Evolutionary conservation across 2,113 vertebrate species (phyloP).

Genomic region (Eublepharis macularius): DNA sequence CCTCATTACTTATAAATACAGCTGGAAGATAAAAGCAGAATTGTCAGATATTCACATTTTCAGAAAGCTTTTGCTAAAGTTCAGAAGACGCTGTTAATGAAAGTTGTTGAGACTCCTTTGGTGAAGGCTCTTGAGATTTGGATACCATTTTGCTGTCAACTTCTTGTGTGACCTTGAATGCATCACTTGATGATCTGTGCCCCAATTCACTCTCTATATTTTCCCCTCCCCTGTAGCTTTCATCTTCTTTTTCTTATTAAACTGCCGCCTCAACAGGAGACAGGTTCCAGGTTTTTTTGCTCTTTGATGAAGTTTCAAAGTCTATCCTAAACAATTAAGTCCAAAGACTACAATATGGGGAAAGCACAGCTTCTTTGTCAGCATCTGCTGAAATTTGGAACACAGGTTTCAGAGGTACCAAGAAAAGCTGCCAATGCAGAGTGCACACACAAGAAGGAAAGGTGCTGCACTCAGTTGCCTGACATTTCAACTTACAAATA

Average conservation of each 20-base stretch:
- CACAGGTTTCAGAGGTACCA: not conserved
- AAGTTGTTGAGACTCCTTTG: not conserved
- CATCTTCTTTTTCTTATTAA: slow-evolving; percentile 9
- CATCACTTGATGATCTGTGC: not conserved
- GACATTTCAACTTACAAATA: slow-evolving; percentile 54
- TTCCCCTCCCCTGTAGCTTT: not conserved
- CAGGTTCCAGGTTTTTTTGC: not conserved
- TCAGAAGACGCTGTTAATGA: not conserved
- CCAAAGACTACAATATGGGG: slow-evolving; percentile 6
- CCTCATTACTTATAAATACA: slow-evolving; percentile 10
- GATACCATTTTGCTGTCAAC: not conserved
- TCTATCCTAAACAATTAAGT: slow-evolving; percentile 15
- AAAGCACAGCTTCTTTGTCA: not conserved
- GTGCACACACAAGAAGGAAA: not conserved
- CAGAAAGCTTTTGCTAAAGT: slow-evolving; percentile 9
- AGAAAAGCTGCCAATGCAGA: not conserved
- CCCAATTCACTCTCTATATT: not conserved
- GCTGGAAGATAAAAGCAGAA: slow-evolving; percentile 9
- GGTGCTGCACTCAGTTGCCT: slow-evolving; percentile 20
- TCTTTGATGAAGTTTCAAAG: slow-evolving; percentile 2
- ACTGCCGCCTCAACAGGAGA: not conserved
- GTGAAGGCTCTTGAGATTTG: not conserved
- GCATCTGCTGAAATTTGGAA: not conserved
- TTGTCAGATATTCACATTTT: not conserved
- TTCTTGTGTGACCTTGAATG: not conserved